A percentile compares a stretch with the other conserved stretches of the same genome.
Conservation (phyloP, 2,888 invertebrate genomes). For the Caenorhabditis wallacei region DNA sequence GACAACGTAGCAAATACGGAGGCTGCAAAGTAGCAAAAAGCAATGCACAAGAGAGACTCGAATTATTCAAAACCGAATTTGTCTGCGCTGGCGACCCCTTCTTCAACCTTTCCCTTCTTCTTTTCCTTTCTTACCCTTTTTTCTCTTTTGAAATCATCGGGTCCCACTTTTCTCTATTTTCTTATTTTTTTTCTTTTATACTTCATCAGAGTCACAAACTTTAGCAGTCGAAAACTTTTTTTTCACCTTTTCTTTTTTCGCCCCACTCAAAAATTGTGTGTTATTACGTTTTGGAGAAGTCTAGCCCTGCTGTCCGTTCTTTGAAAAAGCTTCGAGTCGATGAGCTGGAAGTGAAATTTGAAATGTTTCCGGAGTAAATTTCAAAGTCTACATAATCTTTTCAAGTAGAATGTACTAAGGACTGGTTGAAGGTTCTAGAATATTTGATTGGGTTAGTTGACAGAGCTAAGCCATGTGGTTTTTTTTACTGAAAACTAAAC, state of each 20-base stretch:
- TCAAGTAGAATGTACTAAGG: neutral
- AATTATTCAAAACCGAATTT: constrained; percentile 66
- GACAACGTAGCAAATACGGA: constrained; percentile 24
- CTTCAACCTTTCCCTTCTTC: constrained; percentile 27
- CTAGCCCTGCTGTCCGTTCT: neutral
- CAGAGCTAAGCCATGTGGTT: no score
- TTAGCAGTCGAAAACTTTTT: constrained; percentile 18
- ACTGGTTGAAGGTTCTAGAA: neutral
- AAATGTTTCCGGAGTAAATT: constrained; percentile 16
- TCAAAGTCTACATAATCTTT: neutral
- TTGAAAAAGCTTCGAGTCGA: neutral
- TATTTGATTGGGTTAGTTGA: no score
- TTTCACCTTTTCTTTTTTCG: constrained; percentile 20
- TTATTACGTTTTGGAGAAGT: constrained; percentile 27
- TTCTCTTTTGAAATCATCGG: constrained; percentile 34
- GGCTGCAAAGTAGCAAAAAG: constrained; percentile 50
- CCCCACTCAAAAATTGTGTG: constrained; percentile 2
- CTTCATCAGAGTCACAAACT: constrained; percentile 12
- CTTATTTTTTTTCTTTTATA: constrained; percentile 17
- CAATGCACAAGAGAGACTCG: constrained; percentile 39
- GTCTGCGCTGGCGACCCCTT: constrained; percentile 46
- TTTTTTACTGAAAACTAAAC: no score
- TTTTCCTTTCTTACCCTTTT: constrained; percentile 13
- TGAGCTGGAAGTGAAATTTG: constrained; percentile 16
- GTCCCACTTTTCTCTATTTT: constrained; percentile 28